A percentile compares a stretch with the other conserved stretches of the same genome.
Conservation (phyloP, 2,888 invertebrate species). For the Perdita meconis region DNA sequence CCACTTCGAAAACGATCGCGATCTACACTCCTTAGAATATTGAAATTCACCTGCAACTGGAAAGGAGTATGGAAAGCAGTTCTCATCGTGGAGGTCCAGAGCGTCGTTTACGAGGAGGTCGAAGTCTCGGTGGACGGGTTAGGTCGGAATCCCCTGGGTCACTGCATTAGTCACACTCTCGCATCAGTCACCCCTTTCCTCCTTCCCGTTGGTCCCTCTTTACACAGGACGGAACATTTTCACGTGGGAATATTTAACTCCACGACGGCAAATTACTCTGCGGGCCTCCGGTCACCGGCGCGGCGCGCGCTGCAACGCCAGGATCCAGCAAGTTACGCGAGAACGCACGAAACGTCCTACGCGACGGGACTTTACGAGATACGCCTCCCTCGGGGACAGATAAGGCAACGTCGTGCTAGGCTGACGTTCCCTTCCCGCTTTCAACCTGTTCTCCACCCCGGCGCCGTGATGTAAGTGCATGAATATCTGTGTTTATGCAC, state of each 20-base stretch:
- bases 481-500: slow-evolving; percentile 27
- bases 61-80: not conserved
- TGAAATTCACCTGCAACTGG: too few relatives aligned
- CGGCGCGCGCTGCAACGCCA: slow-evolving; percentile 15
- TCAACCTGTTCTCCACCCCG: slow-evolving; percentile 11
- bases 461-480: slow-evolving; percentile 22
- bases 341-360: slow-evolving; percentile 32
- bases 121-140: slow-evolving; percentile 36
- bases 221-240: slow-evolving; percentile 67
- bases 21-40: too few relatives aligned
- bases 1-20: too few relatives aligned
- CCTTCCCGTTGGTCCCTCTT: slow-evolving; percentile 16
- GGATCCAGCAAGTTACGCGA: slow-evolving; percentile 24
- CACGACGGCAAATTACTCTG: slow-evolving; percentile 70
- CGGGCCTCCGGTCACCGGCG: slow-evolving; percentile 59
- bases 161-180: slow-evolving; percentile 78
- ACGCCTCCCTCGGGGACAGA: slow-evolving; percentile 69
- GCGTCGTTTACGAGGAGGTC: too few relatives aligned
- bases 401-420: slow-evolving; percentile 56
- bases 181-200: slow-evolving; percentile 75
- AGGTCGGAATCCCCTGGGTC: slow-evolving; percentile 70
- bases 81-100: slow-evolving; percentile 33
- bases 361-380: slow-evolving; percentile 66
- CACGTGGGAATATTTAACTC: slow-evolving; percentile 80
- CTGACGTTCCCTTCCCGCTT: slow-evolving; percentile 42